phyloP scores from a whole-genome alignment of 2,797 vertebrate genomes.

The Acanthornis magna region DNA sequence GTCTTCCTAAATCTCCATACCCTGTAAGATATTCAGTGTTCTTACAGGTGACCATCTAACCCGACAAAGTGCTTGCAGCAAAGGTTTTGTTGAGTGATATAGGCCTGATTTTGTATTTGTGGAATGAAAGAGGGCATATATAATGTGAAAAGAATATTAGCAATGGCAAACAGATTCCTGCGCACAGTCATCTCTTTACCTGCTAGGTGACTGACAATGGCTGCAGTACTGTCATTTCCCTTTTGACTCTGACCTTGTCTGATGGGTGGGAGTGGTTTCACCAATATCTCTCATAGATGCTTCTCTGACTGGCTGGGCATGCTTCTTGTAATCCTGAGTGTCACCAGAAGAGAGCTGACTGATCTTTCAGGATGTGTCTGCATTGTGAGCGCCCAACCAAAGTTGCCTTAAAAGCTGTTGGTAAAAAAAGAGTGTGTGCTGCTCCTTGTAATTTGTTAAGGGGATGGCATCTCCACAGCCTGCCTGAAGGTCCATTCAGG shows the following conservation, averaged over 20 bases:
- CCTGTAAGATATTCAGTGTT: neutral
- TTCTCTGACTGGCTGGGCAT: neutral
- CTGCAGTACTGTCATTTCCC: neutral
- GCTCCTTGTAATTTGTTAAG: neutral
- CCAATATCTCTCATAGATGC: neutral
- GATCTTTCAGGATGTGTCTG: neutral
- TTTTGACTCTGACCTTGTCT: neutral
- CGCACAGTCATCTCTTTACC: neutral
- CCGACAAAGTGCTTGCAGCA: neutral
- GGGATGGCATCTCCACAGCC: neutral
- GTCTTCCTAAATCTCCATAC: neutral
- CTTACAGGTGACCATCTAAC: neutral
- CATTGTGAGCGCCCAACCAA: neutral
- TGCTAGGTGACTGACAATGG: neutral
- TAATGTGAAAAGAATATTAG: neutral
- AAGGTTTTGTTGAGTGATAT: neutral
- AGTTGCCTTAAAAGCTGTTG: neutral
- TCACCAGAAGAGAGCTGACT: neutral
- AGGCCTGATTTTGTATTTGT: neutral
- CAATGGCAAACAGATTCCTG: neutral
- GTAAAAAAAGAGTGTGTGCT: neutral
- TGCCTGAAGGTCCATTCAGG: neutral
- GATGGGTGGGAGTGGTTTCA: neutral
- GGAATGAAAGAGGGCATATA: neutral
- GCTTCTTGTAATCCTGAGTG: fast-evolving